Base-by-base conservation (phyloP, 23 tunicate species). In the Halocynthia roretzi region DNA sequence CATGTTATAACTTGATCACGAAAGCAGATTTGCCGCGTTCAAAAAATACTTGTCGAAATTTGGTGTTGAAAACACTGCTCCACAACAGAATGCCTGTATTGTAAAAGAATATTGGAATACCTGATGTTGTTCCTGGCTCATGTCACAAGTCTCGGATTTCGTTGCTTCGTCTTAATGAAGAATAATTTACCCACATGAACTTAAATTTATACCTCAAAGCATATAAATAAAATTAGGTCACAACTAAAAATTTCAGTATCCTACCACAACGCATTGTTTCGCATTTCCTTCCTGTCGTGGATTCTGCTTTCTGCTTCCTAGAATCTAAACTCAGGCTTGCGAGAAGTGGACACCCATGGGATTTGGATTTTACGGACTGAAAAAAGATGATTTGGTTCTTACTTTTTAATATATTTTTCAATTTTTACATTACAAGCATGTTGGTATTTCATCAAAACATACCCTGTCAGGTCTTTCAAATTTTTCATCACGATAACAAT, bases 41-140 rank as follows among this genome's bases (percentile, higher is more conserved):
- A n/a, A n/a, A n/a, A n/a, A n/a, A n/a, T n/a, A n/a, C n/a, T n/a
- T n/a, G n/a, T n/a, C n/a, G n/a, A n/a, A n/a, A n/a, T n/a, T n/a
- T n/a, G n/a, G n/a, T n/a, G n/a, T n/a, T n/a, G n/a, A n/a, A n/a
- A n/a, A n/a, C n/a, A n/a, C n/a, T n/a, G n/a, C n/a, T n/a, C n/a
- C n/a, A n/a, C n/a, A n/a, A n/a, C n/a, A 70, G 50, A 48, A 48
- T 8, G 50, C 50, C 53, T 7, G 71, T 12, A 11, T 67, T 17
- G 15, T 15, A 11, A 50, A 70, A 7, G n/a, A 70, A 70, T 70
- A 48, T 40, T 40, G 8, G 50, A 8, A 17, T 7, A 70, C 75
- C 75, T 70, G 75, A 50, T 70, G 75, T 70, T 70, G 75, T 21
- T 70, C 75, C 52, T 70, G 75, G 11, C 75, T 70, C 75, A 70